Base-by-base conservation (phyloP, 2,797 vertebrate genomes). In the Sebastes cheni region DNA sequence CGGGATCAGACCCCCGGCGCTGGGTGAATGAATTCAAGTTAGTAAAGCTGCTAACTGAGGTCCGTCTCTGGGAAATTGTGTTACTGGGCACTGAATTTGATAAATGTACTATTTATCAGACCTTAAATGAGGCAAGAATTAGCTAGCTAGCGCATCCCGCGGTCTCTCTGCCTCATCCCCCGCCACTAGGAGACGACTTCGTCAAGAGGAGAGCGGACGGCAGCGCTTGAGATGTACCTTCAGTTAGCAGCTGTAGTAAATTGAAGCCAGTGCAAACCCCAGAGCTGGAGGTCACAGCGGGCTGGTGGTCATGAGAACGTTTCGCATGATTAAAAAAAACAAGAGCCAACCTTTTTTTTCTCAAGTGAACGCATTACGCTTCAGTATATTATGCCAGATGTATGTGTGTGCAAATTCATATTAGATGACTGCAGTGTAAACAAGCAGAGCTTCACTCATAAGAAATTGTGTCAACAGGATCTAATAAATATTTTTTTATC, bases 141-240 rank as follows among this genome's bases (percentile, higher is more conserved):
- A 46, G 42, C 42, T 46, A 46, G 42, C 16, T 8, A 46, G 42
- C 16, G 16, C 16, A 20, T 18, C 42, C 42, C 16, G 16, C 16
- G 42, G 39, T 14, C 39, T 14, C 39, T 42, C 39, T 2, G 5
- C 0, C 1, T 42, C 39, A 1, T 42, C 39, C 39, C 13, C 39
- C 5, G 5, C 39, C 39, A 42, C 42, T 46, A 46, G 16, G 42
- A 46, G 42, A 46, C 6, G 14, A 46, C 42, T 46, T 46, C 5
- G 39, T 42, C 39, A 42, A 42, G 39, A 46, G 42, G 42, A 46
- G 16, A 46, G 42, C 16, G 16, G 0, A 46, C 6, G 16, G 16
- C 0, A 18, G 16, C 42, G 6, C 16, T 46, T 16, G 42, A 46
- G 16, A 46, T 0, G 0, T 6, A 46, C 16, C 16, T 46, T 46